phyloP scores from a whole-genome alignment of 2,113 vertebrate species.

The Neotragus moschatus region DNA sequence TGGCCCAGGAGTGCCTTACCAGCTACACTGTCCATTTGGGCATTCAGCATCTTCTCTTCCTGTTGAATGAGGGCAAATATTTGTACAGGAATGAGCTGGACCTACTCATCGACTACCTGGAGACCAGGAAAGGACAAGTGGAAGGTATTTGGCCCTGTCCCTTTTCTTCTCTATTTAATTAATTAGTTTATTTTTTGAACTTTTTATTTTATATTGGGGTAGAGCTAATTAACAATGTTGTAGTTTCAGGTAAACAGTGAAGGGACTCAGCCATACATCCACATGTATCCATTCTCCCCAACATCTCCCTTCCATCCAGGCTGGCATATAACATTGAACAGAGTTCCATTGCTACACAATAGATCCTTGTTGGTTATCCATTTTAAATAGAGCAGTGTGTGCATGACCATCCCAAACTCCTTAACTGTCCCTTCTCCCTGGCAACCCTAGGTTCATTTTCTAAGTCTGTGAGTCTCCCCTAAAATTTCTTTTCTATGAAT shows the following conservation, averaged over 20 bases:
- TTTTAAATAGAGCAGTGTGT: background rate
- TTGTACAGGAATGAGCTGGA: constrained; percentile 79
- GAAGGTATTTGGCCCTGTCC: constrained; percentile 70
- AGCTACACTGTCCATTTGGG: constrained; percentile 76
- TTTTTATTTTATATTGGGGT: background rate
- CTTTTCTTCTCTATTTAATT: background rate
- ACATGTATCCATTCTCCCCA: background rate
- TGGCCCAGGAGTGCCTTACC: constrained; percentile 75
- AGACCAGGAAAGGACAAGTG: constrained; percentile 77
- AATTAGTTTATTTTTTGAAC: background rate
- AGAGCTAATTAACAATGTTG: background rate
- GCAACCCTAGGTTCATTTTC: background rate
- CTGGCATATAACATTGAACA: background rate
- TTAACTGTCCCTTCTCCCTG: background rate
- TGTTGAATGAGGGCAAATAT: constrained; percentile 80
- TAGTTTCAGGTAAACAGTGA: background rate
- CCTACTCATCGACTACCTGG: constrained; percentile 75
- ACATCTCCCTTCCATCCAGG: background rate
- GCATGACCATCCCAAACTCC: background rate
- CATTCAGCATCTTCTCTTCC: constrained; percentile 78
- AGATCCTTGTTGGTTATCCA: background rate
- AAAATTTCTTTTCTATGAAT: background rate
- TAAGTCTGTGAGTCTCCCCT: background rate
- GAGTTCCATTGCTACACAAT: background rate
- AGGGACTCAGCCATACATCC: background rate